Conservation (phyloP, 2,888 invertebrate species). For the Deilephila elpenor region DNA sequence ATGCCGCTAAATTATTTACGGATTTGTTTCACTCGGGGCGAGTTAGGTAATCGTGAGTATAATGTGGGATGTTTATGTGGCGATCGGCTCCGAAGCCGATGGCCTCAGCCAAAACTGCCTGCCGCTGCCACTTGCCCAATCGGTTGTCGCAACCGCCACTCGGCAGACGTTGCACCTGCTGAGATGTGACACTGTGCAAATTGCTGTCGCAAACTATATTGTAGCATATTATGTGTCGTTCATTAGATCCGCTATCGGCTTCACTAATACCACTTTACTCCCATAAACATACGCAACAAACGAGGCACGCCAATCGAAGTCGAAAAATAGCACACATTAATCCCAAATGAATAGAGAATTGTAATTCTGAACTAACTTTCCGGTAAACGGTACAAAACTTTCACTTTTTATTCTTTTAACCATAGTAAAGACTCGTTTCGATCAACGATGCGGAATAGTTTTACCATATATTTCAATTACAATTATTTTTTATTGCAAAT, state of each 20-base stretch:
- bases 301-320: not conserved
- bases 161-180: constrained; percentile 78
- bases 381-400: constrained; percentile 45
- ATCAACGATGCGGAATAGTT: constrained; percentile 57
- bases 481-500: constrained; percentile 36
- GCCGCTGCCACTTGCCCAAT: constrained; percentile 76
- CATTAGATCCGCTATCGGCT: constrained; percentile 13
- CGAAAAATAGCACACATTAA: not conserved
- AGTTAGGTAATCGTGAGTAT: constrained; percentile 73
- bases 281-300: not conserved
- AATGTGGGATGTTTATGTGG: constrained; percentile 79
- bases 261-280: not conserved
- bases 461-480: constrained; percentile 56
- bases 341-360: not conserved
- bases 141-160: constrained; percentile 70
- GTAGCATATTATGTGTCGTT: constrained; percentile 5
- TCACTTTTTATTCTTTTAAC: constrained; percentile 55
- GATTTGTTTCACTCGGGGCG: constrained; percentile 70
- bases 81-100: constrained; percentile 71
- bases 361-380: constrained; percentile 18
- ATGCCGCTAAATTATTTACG: constrained; percentile 66
- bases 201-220: constrained; percentile 59
- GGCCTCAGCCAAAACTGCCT: constrained; percentile 70
- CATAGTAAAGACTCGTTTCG: constrained; percentile 36
- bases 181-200: constrained; percentile 76